A percentile compares a stretch with the other conserved stretches of the same genome.
phyloP scores from a whole-genome alignment of 2,113 vertebrate genomes.

The Oncorhynchus nerka region DNA sequence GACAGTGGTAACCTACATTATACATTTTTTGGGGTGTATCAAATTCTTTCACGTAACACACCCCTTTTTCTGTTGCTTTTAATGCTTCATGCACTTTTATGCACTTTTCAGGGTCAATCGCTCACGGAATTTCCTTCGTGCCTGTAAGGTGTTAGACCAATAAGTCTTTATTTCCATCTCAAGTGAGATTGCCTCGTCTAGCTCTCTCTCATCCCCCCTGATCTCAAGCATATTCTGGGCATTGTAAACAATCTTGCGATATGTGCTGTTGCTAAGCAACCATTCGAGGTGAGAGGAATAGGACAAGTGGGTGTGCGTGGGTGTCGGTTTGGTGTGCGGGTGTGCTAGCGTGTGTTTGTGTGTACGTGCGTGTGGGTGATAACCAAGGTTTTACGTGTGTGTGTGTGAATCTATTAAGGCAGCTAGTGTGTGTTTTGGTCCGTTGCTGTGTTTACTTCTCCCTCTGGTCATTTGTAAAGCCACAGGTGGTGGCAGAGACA shows the following conservation, averaged over 20 bases:
- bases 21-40: too few relatives aligned
- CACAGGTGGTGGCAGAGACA: too few relatives aligned
- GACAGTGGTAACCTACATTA: not conserved
- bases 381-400: not conserved
- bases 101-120: constrained; percentile 1
- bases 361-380: not conserved
- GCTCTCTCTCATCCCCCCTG: constrained; percentile 39
- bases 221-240: constrained; percentile 52
- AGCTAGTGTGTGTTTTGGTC: not conserved
- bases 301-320: constrained; percentile 20
- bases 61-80: not conserved
- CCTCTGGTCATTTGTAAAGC: too few relatives aligned
- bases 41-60: not conserved
- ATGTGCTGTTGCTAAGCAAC: constrained; percentile 77
- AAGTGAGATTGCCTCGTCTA: constrained; percentile 42
- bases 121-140: not conserved
- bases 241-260: constrained; percentile 70
- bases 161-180: constrained; percentile 32
- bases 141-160: constrained; percentile 5
- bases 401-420: constrained; percentile 1
- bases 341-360: not conserved
- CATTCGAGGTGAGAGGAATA: constrained; percentile 42
- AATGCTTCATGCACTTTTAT: not conserved
- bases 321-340: not conserved
- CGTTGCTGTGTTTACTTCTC: too few relatives aligned